Percentiles rank a stretch among this genome's conserved stretches.
These are phyloP conservation scores for Sphinx pinastri DNA, from an alignment of 2,888 invertebrate genomes.

Conservation along the genomic window DNA sequence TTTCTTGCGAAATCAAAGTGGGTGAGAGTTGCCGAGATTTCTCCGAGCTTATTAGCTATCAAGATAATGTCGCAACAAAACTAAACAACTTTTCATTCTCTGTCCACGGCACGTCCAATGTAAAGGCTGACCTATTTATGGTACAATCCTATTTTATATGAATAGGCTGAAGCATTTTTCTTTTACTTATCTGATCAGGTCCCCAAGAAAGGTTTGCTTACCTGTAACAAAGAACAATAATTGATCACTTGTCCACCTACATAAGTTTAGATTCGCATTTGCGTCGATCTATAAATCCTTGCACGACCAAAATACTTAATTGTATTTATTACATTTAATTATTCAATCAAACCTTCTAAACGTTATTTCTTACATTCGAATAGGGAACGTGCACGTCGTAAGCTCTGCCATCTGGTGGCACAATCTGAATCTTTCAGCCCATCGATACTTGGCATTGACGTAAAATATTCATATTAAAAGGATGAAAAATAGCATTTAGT, in stretches of 20 bases:
- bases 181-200: slow-evolving; percentile 52
- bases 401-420: too few species aligned
- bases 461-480: too few species aligned
- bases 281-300: neutral
- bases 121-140: slow-evolving; percentile 38
- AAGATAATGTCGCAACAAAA: slow-evolving; percentile 40
- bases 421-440: too few species aligned
- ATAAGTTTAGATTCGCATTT: neutral
- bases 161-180: slow-evolving; percentile 41
- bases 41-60: slow-evolving; percentile 14
- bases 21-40: neutral
- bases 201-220: slow-evolving; percentile 52
- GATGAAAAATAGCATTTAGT: too few species aligned
- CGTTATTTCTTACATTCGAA: too few species aligned
- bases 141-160: slow-evolving; percentile 42
- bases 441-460: too few species aligned
- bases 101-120: slow-evolving; percentile 40
- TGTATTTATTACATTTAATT: neutral
- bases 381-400: too few species aligned
- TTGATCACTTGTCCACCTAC: slow-evolving; percentile 46
- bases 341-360: neutral
- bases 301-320: neutral
- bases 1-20: neutral
- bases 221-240: slow-evolving; percentile 65
- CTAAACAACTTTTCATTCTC: slow-evolving; percentile 39